Percentiles rank a stretch among this genome's conserved stretches.
phyloP scores from a whole-genome alignment of 1,140 invertebrate species.

The Pseudomyrmex pallidus region DNA sequence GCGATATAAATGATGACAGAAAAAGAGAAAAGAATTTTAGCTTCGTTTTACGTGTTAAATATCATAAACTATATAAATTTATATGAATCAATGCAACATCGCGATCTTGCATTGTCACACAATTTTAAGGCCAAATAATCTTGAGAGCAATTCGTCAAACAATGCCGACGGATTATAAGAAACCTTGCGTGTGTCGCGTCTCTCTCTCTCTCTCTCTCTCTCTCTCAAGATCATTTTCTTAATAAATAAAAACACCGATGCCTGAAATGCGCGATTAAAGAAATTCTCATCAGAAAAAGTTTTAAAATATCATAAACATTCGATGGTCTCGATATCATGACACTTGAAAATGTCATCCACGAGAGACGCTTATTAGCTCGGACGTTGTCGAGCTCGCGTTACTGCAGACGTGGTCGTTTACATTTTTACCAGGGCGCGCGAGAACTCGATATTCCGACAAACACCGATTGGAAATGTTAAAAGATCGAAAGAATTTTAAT shows the following conservation, averaged over 20 bases:
- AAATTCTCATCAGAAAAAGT: conserved; percentile 20
- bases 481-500: conserved; percentile 77
- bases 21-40: no score
- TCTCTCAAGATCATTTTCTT: not conserved
- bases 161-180: no score
- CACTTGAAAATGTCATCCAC: conserved; percentile 54
- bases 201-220: no score
- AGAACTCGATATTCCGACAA: conserved; percentile 76
- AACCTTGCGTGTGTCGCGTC: no score
- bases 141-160: no score
- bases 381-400: conserved; percentile 54
- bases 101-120: no score
- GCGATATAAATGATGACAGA: no score
- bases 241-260: not conserved
- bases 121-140: no score
- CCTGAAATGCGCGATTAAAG: not conserved
- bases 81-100: no score
- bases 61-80: no score
- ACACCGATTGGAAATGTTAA: conserved; percentile 76
- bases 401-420: conserved; percentile 64
- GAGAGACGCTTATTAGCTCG: conserved; percentile 52
- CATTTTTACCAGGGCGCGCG: conserved; percentile 72
- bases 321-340: conserved; percentile 18
- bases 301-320: conserved; percentile 33
- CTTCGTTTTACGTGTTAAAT: no score